phyloP scores from a whole-genome alignment of 2,888 invertebrate genomes.

The Scotopteryx bipunctaria region DNA sequence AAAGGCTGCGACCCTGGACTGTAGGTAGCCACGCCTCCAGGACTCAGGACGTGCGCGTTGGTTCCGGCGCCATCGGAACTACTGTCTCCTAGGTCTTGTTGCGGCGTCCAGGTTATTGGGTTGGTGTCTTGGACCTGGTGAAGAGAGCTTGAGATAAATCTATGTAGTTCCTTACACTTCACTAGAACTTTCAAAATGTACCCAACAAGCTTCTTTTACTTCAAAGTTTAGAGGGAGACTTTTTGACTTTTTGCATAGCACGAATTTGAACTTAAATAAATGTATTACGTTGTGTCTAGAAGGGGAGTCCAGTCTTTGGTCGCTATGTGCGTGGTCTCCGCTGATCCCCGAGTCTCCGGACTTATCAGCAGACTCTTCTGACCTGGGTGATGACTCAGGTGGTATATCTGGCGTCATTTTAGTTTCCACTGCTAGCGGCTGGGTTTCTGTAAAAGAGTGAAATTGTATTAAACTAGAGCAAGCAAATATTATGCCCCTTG shows the following conservation, averaged over 20 bases:
- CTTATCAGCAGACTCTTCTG: slow-evolving; percentile 85
- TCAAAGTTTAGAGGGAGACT: no score
- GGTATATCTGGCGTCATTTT: slow-evolving; percentile 74
- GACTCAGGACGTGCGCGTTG: slow-evolving; percentile 34
- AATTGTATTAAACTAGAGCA: no score
- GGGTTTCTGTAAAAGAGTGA: slow-evolving; percentile 55
- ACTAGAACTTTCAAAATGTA: no score
- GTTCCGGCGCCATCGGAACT: slow-evolving; percentile 75
- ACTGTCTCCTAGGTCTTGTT: slow-evolving; percentile 91
- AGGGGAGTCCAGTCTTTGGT: slow-evolving; percentile 78
- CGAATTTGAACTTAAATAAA: no score
- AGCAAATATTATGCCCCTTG: no score
- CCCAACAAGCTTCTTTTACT: no score
- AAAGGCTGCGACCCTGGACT: slow-evolving; percentile 85
- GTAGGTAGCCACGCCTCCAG: slow-evolving; percentile 57
- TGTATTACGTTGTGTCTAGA: slow-evolving; percentile 61
- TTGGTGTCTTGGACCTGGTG: slow-evolving; percentile 44
- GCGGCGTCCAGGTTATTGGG: slow-evolving; percentile 88
- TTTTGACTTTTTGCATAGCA: no score
- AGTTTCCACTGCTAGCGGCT: slow-evolving; percentile 73
- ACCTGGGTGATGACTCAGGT: slow-evolving; percentile 71
- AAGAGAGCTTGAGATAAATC: neutral
- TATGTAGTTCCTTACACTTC: no score
- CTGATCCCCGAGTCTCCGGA: slow-evolving; percentile 94
- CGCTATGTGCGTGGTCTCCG: slow-evolving; percentile 84